Base-by-base conservation (phyloP, 2,888 invertebrate genomes). In the Tipula helvola region DNA sequence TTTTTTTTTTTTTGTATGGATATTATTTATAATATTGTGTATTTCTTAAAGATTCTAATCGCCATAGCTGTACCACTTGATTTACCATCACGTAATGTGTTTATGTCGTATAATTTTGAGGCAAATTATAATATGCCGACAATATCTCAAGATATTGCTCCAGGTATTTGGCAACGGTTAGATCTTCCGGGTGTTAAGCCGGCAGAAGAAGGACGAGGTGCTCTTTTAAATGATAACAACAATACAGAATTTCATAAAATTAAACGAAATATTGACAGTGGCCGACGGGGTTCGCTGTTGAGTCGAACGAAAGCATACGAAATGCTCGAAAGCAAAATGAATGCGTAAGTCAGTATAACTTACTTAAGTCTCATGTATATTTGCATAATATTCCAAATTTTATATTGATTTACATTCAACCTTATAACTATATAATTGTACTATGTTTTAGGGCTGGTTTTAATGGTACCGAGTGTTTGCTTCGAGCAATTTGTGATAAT, bases 51-150 rank as follows among this genome's bases (percentile, higher is more conserved):
- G 95, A 91, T 94, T 10, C 94, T 94, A 89, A 88, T 94, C 18
- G 94, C 95, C 0, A 91, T 95, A 87, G 94, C 94, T 0, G 92
- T 95, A 16, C 95, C 95, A 0, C 90, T 95, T 4, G 94, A 94
- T 88, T 92, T 94, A 1, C 94, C 93, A 0, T 93, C 93, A 87
- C 93, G 93, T 88, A 93, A 93, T 89, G 93, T 95, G 13, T 94
- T 94, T 88, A 91, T 95, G n/a, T 94, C 95, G 0, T 94, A 94
- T 90, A 95, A 95, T 90, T 94, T 95, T 89, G 95, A 95, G 89
- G 93, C 93, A 0, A 93, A 93, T 89, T 95, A 94, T 90, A 89
- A 89, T 83, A 90, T 93, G 0, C 93, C 94, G 7, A 84, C 84
- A 2, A 7, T 12, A 3, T 39, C 84, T 7, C n/a, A n/a, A 39